Base-by-base conservation (phyloP, 2,888 invertebrate genomes). In the Diarsia rubi region DNA sequence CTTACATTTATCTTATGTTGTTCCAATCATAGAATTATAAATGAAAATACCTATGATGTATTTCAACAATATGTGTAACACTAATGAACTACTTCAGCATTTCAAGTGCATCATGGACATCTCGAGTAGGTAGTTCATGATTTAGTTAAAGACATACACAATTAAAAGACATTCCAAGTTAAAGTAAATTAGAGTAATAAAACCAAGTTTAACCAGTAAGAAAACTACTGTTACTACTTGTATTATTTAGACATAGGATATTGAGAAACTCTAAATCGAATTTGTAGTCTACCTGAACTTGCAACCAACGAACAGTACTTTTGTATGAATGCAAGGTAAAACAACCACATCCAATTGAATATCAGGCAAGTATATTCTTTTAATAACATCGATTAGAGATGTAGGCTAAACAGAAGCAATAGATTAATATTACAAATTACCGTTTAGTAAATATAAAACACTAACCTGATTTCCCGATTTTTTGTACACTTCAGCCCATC, bases 401-500 rank as follows among this genome's bases (percentile, higher is more conserved):
- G 37, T 68, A 31, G 24, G 24, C 47, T 31, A 54, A 75, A 59
- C 19, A 31, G 27, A 54, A 69, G 52, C 31, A 16, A n/a, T 54
- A 24, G 24, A 59, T 52, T 21, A 14, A 14, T 65, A 59, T n/a
- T 19, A 54, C 44, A 66, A 71, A 71, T 68, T 76, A 77, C 77
- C 64, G 54, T 80, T 60, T 69, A 65, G 14, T 78, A 70, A 70
- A 75, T 68, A 45, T 75, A 85, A 79, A 78, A 84, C 81, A 91
- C 88, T 91, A 90, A 91, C 91, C 91, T 91, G 91, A 88, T 90
- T 89, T 89, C 87, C 87, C 83, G 87, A 83, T 76, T 80, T 86
- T 82, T 83, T 83, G 73, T 75, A 72, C 75, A 83, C 75, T 79
- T 79, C 77, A 81, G 68, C 68, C 73, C 78, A 82, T 72, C 73